Base-by-base conservation (phyloP, 2,797 vertebrate genomes). In the Alectoris magna region DNA sequence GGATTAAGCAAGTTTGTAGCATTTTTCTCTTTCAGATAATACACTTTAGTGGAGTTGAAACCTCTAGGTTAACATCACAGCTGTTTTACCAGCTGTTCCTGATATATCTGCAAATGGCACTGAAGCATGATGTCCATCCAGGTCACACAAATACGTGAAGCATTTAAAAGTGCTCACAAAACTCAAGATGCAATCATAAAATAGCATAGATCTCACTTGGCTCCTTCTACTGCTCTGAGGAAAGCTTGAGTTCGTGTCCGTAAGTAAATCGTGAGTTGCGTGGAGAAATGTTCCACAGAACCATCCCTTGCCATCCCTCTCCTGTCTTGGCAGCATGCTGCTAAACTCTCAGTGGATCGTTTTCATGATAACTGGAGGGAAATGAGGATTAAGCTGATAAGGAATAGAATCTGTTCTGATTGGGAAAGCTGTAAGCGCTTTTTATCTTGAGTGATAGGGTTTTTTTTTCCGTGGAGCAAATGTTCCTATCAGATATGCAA, bases 401-500 rank as follows among this genome's bases (percentile, higher is more conserved):
- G 53, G 77, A 84, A 78, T 83, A 66, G 81, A 95, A 89, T 93
- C 91, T 84, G 22, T 76, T 95, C 84, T 73, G 77, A 76, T 66
- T 72, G 62, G 60, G 72, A 87, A 85, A 87, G 58, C 74, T 63
- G 88, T 83, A 85, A 13, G 91, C 83, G 6, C 43, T 43, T 87
- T 84, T 90, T 94, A 69, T 90, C 88, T 69, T 78, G 84, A 86
- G 21, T 18, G 73, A 91, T 94, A 88, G 93, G 78, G 41, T 23
- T n/a, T 15, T 3, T 7, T 7, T 63, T 86, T 83, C 70, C 6
- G 43, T 87, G 56, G 41, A 86, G 75, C 49, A 89, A 90, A 46
- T 67, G 91, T 94, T 88, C 56, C 76, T 41, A 87, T 94, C 90
- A 88, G 94, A 96, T 96, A 95, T 77, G 64, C 73, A 79, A 76